Evolutionary conservation across 2,113 vertebrate species (phyloP).

Genomic region (Cephalopholis sonnerati): DNA sequence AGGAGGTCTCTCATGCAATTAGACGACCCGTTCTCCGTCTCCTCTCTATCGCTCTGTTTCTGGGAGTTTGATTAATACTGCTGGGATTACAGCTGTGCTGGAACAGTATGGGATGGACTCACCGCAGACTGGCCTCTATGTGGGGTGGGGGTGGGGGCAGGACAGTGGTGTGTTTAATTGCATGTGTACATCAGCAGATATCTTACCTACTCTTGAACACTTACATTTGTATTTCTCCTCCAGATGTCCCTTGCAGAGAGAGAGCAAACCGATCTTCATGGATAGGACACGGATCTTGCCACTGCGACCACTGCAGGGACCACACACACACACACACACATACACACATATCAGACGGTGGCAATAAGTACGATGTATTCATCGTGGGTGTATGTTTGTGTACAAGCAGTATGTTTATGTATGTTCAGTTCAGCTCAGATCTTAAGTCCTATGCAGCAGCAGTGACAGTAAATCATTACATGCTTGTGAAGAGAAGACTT

Average conservation of each 20-base stretch:
- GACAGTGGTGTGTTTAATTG: not conserved
- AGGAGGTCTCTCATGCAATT: slow-evolving; percentile 81
- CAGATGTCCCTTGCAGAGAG: slow-evolving; percentile 95
- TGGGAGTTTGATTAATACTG: slow-evolving; percentile 65
- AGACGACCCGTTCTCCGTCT: slow-evolving; percentile 51
- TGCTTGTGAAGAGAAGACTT: not conserved
- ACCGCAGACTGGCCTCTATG: not conserved
- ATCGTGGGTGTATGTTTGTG: not conserved
- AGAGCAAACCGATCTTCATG: slow-evolving; percentile 96
- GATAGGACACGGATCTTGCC: slow-evolving; percentile 97
- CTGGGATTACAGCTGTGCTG: slow-evolving; percentile 38
- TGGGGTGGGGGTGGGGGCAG: not conserved
- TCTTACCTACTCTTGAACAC: slow-evolving; percentile 64
- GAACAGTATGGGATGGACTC: slow-evolving; percentile 29
- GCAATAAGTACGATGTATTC: not conserved
- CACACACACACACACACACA: slow-evolving; percentile 24
- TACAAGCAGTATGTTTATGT: slow-evolving; percentile 21
- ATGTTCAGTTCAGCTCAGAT: slow-evolving; percentile 7
- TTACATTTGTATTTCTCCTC: slow-evolving; percentile 99
- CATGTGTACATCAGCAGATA: slow-evolving; percentile 23
- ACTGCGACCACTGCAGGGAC: slow-evolving; percentile 89
- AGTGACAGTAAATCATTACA: slow-evolving; percentile 46
- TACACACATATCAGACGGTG: slow-evolving; percentile 16
- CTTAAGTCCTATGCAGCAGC: slow-evolving; percentile 23
- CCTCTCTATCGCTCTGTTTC: slow-evolving; percentile 15